These are phyloP conservation scores for Dryobates pubescens DNA, from an alignment of 2,797 vertebrate species.

Conservation along the genomic window DNA sequence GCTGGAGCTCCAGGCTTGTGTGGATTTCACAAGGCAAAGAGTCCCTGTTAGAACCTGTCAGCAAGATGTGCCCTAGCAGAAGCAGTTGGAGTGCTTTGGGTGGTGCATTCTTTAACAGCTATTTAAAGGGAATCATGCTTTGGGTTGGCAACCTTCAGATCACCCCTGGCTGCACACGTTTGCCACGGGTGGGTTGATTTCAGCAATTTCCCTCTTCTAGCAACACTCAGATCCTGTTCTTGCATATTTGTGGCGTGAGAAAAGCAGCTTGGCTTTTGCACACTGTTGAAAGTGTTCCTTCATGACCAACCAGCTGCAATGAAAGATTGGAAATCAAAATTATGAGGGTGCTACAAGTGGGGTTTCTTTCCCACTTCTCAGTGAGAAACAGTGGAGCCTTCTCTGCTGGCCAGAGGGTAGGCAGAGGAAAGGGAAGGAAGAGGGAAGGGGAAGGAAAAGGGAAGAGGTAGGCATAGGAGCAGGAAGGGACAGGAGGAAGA, in stretches of 20 bases:
- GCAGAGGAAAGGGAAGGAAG: too few species aligned
- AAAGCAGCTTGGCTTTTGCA: neutral
- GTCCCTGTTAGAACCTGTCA: neutral
- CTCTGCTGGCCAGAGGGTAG: too few species aligned
- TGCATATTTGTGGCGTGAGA: neutral
- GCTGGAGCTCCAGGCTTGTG: fast-evolving
- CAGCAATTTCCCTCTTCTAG: slow-evolving; percentile 51
- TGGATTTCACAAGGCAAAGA: neutral
- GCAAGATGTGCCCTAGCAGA: neutral
- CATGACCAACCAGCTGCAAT: slow-evolving; percentile 26
- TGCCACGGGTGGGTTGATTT: slow-evolving; percentile 61
- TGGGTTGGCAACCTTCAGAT: slow-evolving; percentile 42
- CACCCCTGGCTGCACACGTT: slow-evolving; percentile 40
- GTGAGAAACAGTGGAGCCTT: slow-evolving; percentile 32
- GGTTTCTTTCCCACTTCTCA: neutral
- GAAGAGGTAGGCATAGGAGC: too few species aligned
- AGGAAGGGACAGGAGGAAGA: too few species aligned
- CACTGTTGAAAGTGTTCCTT: slow-evolving; percentile 45
- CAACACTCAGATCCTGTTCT: slow-evolving; percentile 16
- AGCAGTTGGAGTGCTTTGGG: slow-evolving; percentile 51
- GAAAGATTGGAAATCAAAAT: slow-evolving; percentile 72
- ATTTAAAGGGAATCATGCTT: slow-evolving; percentile 41
- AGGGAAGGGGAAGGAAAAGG: too few species aligned
- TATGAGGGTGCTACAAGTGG: slow-evolving; percentile 60
- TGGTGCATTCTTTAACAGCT: neutral